These are phyloP conservation scores for Camelus dromedarius DNA, from an alignment of 2,113 vertebrate species.

Conservation along the genomic window DNA sequence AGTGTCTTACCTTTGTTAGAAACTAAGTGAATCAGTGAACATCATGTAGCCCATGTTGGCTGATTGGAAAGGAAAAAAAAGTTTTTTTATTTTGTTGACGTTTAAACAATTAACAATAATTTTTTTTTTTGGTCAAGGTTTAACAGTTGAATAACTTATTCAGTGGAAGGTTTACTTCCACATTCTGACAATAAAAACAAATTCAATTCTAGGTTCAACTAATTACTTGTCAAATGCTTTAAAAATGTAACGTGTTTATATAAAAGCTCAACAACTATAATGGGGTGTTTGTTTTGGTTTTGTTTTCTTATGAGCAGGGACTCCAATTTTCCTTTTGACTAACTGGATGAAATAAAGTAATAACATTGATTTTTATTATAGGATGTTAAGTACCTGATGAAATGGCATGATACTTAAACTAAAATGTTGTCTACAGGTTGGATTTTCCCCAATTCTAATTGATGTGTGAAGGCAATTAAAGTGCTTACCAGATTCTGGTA, in stretches of 20 bases:
- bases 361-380: slow-evolving; percentile 66
- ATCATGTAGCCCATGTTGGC: not conserved
- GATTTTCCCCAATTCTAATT: not conserved
- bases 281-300: not conserved
- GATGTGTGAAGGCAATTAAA: slow-evolving; percentile 14
- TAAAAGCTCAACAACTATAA: slow-evolving; percentile 44
- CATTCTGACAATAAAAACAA: slow-evolving; percentile 61
- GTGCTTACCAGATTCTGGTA: slow-evolving; percentile 7
- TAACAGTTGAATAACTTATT: slow-evolving; percentile 73
- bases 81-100: slow-evolving; percentile 51
- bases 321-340: slow-evolving; percentile 73
- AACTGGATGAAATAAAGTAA: slow-evolving; percentile 48
- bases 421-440: not conserved
- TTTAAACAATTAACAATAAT: slow-evolving; percentile 64
- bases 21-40: slow-evolving; percentile 11
- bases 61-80: slow-evolving; percentile 17
- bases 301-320: slow-evolving; percentile 38
- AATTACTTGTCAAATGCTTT: slow-evolving; percentile 70
- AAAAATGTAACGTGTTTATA: slow-evolving; percentile 65
- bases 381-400: slow-evolving; percentile 22
- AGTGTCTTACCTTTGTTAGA: not conserved
- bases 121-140: slow-evolving; percentile 56
- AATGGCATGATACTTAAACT: slow-evolving; percentile 6
- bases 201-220: slow-evolving; percentile 68
- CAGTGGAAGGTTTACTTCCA: slow-evolving; percentile 11